Evolutionary conservation across 2,797 vertebrate genomes (phyloP).

Genomic region (Anguilla marmorata): DNA sequence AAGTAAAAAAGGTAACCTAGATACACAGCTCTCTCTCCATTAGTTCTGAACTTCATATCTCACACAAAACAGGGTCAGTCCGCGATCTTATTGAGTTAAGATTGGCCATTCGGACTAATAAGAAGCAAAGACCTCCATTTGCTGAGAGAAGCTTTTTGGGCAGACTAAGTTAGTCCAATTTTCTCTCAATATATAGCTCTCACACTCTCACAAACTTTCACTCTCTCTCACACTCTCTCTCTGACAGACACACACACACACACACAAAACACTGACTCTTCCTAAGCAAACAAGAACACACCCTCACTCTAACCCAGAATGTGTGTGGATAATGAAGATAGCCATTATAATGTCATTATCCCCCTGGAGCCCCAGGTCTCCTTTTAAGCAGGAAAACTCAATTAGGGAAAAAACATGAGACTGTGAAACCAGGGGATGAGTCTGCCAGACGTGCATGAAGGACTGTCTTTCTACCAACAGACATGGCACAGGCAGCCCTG

Average conservation of each 20-base stretch:
- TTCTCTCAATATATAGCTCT: background rate
- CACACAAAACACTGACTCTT: background rate
- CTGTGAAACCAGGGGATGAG: background rate
- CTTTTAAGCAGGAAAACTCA: background rate
- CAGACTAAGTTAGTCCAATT: background rate
- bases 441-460: background rate
- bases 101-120: background rate
- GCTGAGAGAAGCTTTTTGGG: background rate
- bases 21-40: background rate
- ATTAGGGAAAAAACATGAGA: background rate
- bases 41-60: background rate
- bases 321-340: background rate
- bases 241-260: background rate
- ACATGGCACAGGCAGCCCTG: background rate
- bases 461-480: background rate
- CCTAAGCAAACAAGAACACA: background rate
- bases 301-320: conserved; percentile 2
- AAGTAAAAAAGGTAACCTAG: background rate
- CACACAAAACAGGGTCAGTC: background rate
- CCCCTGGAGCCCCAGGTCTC: background rate
- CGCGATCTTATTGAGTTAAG: background rate
- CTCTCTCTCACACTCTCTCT: background rate
- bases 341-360: background rate
- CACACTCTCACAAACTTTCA: background rate
- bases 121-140: background rate